Percentiles rank a stretch among this genome's conserved stretches.
These are phyloP conservation scores for Alfaro cultratus DNA, from an alignment of 2,797 vertebrate genomes.

Conservation along the genomic window DNA sequence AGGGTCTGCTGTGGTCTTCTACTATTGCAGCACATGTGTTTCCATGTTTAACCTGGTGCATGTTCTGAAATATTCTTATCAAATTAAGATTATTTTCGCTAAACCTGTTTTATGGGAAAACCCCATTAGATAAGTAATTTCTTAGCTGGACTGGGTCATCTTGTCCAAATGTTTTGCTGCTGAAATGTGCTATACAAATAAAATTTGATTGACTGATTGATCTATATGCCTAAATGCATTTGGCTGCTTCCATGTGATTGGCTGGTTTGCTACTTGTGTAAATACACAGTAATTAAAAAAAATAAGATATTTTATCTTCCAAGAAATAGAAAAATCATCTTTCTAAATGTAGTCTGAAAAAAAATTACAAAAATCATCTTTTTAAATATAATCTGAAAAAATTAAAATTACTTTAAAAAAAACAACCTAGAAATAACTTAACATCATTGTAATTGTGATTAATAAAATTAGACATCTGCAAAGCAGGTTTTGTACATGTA, in stretches of 20 bases:
- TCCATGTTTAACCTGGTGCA: neutral
- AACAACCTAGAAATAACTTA: too few relatives aligned
- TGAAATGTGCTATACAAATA: too few relatives aligned
- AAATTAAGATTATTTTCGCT: neutral
- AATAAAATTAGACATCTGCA: too few relatives aligned
- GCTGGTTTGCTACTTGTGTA: neutral
- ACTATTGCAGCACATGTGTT: neutral
- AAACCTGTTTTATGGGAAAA: neutral
- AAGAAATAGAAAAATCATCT: neutral
- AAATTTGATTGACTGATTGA: too few relatives aligned
- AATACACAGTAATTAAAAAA: neutral
- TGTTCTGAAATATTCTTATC: neutral
- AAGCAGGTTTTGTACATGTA: too few relatives aligned
- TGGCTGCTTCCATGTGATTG: neutral
- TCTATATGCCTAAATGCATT: neutral
- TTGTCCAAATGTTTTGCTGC: neutral
- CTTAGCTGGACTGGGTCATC: neutral
- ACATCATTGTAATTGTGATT: too few relatives aligned
- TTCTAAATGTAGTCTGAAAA: neutral
- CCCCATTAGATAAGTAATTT: neutral
- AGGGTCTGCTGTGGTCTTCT: neutral
- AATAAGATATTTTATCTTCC: neutral
- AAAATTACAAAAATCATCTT: neutral
- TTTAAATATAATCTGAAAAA: neutral
- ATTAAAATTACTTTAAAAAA: too few relatives aligned